Evolutionary conservation across 1,140 invertebrate genomes (phyloP), one percentile per base, ranked within the genome.

Genomic region (Drosophila sp.): DNA sequence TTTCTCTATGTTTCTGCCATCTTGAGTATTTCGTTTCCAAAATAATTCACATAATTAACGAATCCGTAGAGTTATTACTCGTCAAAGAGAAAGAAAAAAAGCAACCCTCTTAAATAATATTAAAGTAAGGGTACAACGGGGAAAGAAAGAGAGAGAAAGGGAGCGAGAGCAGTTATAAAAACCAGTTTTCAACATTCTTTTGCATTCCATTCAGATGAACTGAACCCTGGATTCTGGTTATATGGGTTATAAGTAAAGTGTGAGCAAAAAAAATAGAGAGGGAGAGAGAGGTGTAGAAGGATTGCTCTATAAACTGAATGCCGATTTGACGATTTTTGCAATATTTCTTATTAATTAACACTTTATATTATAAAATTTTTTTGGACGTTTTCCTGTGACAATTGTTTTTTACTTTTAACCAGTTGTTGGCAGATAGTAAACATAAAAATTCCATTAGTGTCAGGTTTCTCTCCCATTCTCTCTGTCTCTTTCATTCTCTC

Each of bases 361-460:
- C 48, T 50, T 32, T 27, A 2, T 36, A 11, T 32, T 46, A n/a
- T 51, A 13, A 14, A 7, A 41, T 7, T 7, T 27, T 48, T 25
- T 43, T 34, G n/a, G n/a, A n/a, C 1, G 40, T 27, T 25, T 57
- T n/a, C n/a, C 18, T 61, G 4, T 21, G 21, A 2, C 56, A 58
- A 58, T 58, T 58, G 40, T 48, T 36, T 59, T 25, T 48, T 14
- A 36, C 36, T 21, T 21, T 58, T 75, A 11, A 32, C 38, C 25
- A 27, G n/a, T 40, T 80, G 40, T 45, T 48, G 57, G 21, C 48
- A 29, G 34, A n/a, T n/a, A 34, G 14, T 13, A 66, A 80, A 78
- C 82, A 86, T 78, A 76, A 57, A 78, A 87, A 76, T 87, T 78
- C 78, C 78, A 86, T 86, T 86, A 87, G 67, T 86, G 71, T 78